Percentiles rank a stretch among this genome's conserved stretches.
Evolutionary conservation across 2,797 vertebrate genomes (phyloP).

Genomic region (Chelmon rostratus): DNA sequence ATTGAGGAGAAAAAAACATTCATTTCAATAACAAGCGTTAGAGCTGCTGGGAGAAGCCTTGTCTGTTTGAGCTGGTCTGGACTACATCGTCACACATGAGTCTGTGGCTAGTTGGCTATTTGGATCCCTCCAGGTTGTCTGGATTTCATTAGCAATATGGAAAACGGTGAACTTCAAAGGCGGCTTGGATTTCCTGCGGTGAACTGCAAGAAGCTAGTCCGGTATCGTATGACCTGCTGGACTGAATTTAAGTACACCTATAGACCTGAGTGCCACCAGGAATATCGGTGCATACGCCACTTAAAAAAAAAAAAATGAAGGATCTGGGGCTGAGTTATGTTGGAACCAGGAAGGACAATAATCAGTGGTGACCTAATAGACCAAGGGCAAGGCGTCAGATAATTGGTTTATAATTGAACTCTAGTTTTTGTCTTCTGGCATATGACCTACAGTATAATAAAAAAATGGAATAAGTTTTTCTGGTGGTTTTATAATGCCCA

Average conservation of each 20-base stretch:
- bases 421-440: conserved; percentile 14
- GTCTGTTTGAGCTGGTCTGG: conserved; percentile 48
- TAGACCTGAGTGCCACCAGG: conserved; percentile 67
- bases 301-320: conserved; percentile 50
- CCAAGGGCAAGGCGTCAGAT: conserved; percentile 7
- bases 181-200: conserved; percentile 81
- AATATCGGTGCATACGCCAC: conserved; percentile 57
- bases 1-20: conserved; percentile 16
- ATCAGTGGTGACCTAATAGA: conserved; percentile 28
- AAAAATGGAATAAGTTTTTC: conserved; percentile 27
- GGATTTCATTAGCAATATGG: conserved; percentile 86
- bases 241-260: conserved; percentile 76
- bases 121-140: conserved; percentile 70
- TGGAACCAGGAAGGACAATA: conserved; percentile 6
- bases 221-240: conserved; percentile 81
- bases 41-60: conserved; percentile 30
- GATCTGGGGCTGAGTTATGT: conserved; percentile 15
- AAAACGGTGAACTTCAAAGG: conserved; percentile 84
- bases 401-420: conserved; percentile 6
- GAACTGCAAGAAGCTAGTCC: conserved; percentile 67
- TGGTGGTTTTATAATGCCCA: conserved; percentile 13
- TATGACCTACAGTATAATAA: conserved; percentile 17
- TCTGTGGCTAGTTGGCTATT: conserved; percentile 59
- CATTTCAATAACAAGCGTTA: conserved; percentile 18
- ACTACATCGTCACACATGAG: conserved; percentile 41